A percentile compares a stretch with the other conserved stretches of the same genome.
These are phyloP conservation scores for Calameuta idolon DNA, from an alignment of 2,888 invertebrate species.

Conservation along the genomic window DNA sequence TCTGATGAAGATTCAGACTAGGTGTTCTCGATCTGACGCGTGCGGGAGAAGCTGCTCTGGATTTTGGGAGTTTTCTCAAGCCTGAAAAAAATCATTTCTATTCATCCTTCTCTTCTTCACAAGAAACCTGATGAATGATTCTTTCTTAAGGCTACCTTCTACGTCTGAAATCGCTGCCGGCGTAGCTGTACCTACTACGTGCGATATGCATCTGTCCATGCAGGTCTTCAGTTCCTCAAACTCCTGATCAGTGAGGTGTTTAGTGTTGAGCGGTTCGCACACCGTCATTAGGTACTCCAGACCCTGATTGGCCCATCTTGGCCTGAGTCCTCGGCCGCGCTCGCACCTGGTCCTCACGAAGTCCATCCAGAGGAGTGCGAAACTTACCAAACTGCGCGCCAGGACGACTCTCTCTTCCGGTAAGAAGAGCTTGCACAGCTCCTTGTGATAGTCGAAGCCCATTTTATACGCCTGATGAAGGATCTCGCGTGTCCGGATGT, in stretches of 20 bases:
- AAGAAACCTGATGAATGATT: neutral
- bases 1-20: constrained; percentile 41
- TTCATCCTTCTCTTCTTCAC: neutral
- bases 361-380: constrained; percentile 89
- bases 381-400: constrained; percentile 74
- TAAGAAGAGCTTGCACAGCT: constrained; percentile 75
- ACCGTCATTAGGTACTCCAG: constrained; percentile 87
- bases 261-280: constrained; percentile 86
- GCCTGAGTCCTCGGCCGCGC: constrained; percentile 81
- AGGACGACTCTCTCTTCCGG: constrained; percentile 67
- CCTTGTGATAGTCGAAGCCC: constrained; percentile 88
- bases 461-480: constrained; percentile 90
- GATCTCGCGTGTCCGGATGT: constrained; percentile 78
- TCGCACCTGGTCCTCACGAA: constrained; percentile 90
- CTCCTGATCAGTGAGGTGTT: constrained; percentile 79
- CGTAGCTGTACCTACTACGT: constrained; percentile 81
- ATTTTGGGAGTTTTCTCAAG: constrained; percentile 45
- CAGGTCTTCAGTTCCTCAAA: constrained; percentile 82
- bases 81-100: constrained; percentile 13
- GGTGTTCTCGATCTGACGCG: constrained; percentile 44
- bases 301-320: constrained; percentile 91
- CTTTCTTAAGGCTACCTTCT: constrained; percentile 31
- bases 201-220: constrained; percentile 89
- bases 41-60: constrained; percentile 55
- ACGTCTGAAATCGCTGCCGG: constrained; percentile 33